Evolutionary conservation across 2,113 vertebrate genomes (phyloP), one percentile per base, ranked within the genome.

Genomic region (Phylloscopus trochiloides): DNA sequence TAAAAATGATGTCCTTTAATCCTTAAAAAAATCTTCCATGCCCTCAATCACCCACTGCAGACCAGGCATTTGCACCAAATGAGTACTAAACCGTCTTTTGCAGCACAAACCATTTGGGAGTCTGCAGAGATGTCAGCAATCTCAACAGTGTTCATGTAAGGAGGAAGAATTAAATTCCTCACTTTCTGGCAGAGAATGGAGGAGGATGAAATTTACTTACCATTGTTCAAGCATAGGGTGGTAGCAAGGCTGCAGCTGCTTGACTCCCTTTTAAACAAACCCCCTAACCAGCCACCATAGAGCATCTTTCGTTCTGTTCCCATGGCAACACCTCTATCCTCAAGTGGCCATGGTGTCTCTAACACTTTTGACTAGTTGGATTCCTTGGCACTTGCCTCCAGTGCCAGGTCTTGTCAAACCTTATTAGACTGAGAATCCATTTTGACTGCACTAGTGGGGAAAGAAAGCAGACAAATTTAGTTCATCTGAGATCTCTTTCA

Each of bases 311-410:
- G 1, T 90, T 97, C 91, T 80, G 98, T 98, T 98, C 98, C 97
- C 97, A 98, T 98, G 94, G 97, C 84, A 98, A 98, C 98, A 97
- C 40, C 83, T 97, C 90, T 97, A 94, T 97, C 92, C 95, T 97
- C 96, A 81, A 86, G 96, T 98, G 97, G 96, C 97, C 96, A 97
- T 55, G 32, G 79, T 95, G 92, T 95, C 97, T 98, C 92, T 97
- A 97, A 97, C 95, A 90, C 95, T 94, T 97, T 96, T 0, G 7
- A 98, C 97, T 98, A 93, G 95, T 96, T 97, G 97, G 92, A 96
- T 97, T 97, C 97, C 78, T 96, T 97, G 98, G 97, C 96, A 98
- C 94, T 95, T 97, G 91, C 95, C 94, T 86, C 88, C 81, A 59
- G 84, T 96, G 97, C 96, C 97, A 91, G 90, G 81, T 97, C 96